A percentile compares a stretch with the other conserved stretches of the same genome.
phyloP scores from a whole-genome alignment of 2,113 vertebrate species.

The Ia io region DNA sequence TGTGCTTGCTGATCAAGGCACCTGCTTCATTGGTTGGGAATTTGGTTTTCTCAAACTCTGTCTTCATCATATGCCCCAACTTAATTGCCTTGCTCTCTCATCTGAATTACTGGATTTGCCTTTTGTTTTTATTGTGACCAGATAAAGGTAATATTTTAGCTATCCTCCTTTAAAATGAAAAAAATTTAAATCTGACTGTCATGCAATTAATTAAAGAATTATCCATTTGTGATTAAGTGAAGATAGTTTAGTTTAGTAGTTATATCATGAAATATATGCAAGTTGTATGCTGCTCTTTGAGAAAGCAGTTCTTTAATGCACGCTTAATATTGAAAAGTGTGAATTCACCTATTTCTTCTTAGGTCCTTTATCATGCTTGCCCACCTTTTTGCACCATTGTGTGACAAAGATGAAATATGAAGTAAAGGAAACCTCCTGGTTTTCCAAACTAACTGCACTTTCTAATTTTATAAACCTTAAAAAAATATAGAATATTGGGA shows the following conservation, averaged over 20 bases:
- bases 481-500: background rate
- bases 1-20: slow-evolving; percentile 45
- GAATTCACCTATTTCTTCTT: background rate
- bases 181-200: slow-evolving; percentile 46
- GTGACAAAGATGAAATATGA: background rate
- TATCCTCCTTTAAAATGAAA: slow-evolving; percentile 41
- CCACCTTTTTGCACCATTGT: background rate
- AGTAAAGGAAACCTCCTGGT: background rate
- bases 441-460: background rate
- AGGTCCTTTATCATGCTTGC: background rate
- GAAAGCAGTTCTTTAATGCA: background rate
- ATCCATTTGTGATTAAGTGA: slow-evolving; percentile 22
- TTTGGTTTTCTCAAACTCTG: background rate
- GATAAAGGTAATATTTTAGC: slow-evolving; percentile 49
- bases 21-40: slow-evolving; percentile 39
- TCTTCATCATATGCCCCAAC: slow-evolving; percentile 40
- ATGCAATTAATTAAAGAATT: slow-evolving; percentile 42
- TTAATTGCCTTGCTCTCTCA: slow-evolving; percentile 22
- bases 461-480: background rate
- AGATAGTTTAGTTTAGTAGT: background rate
- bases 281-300: background rate
- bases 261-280: background rate
- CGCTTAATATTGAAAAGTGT: background rate
- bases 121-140: slow-evolving; percentile 52
- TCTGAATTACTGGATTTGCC: slow-evolving; percentile 9